Evolutionary conservation across 2,797 vertebrate species (phyloP), one percentile per base, ranked within the genome.

Genomic region (Momotus momota): DNA sequence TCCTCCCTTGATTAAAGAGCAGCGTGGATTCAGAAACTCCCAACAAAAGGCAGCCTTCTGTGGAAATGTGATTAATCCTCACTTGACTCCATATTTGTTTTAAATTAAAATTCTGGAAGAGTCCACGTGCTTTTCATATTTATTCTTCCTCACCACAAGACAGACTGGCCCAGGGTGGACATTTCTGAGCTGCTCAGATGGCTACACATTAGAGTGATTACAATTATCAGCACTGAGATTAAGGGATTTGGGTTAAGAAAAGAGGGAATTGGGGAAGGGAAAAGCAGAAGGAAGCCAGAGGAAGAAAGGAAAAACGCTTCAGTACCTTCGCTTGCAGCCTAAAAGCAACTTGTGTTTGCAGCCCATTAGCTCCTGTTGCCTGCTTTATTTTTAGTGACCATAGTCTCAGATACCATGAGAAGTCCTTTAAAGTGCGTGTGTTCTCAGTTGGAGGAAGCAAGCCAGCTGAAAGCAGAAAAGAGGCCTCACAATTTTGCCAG

Each of bases 21-120:
- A 65, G 16, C 0, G 0, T 72, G 92, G 52, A 69, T 79, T 93
- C 81, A 78, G 49, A 75, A 90, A 10, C 12, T 16, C 60, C 54
- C 75, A 26, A 8, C 29, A 64, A 92, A 89, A 96, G 10, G 12
- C 78, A 93, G 26, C 55, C 71, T 94, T 86, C 79, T 43, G 48
- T 88, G 92, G 78, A 93, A 96, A 91, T 84, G 77, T 70, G 89
- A 90, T 97, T 95, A 96, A 96, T 97, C 81, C 55, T 66, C 73
- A 81, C 61, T 61, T 87, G 91, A 92, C 73, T 92, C 88, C 12
- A 1, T 97, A 83, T 93, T 97, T 96, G 61, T 81, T 97, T 97
- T 85, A 77, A 93, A 94, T 97, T 95, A 93, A 88, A 78, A 70
- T 94, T 75, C 92, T 96, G 81, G 60, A 90, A 83, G 57, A 79